Base-by-base conservation (phyloP, 1,140 invertebrate genomes). In the Aphelinus certus region DNA sequence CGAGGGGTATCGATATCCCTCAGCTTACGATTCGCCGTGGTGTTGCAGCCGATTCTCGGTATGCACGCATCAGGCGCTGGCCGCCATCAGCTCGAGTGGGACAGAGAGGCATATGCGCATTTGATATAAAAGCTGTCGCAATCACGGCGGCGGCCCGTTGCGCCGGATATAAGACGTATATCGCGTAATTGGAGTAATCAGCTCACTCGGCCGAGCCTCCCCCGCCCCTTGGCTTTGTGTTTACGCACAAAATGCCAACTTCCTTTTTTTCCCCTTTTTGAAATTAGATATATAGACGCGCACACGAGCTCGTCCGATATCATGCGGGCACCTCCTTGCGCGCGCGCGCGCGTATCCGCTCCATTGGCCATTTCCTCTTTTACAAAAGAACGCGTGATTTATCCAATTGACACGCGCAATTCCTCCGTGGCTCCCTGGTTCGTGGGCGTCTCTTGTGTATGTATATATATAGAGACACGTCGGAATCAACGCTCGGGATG, bases 101-200 rank as follows among this genome's bases (percentile, higher is more conserved):
- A 77, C 49, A 61, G 69, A 61, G 69, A 48, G 45, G 53, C 56
- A 57, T 57, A 72, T 58, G 43, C 53, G n/a, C 60, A 58, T 72
- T 73, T 49, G 68, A 63, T 60, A 71, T 53, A 74, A 76, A 71
- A 63, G 67, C 64, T 66, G 69, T 65, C 63, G 73, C 48, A 73
- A 73, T 76, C 71, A 46, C 62, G 58, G 56, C 56, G 26, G 26
- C 26, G 26, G 26, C 26, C 26, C 26, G 26, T 26, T 26, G 71
- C 42, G 53, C 56, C 61, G 76, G 72, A 77, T 76, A 71, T 63
- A 75, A 69, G 10, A 53, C 53, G 55, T 48, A n/a, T 70, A 70
- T 75, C 73, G 53, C 53, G 67, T 70, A 75, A 70, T 70, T 75
- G 67, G 73, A 75, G 73, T 47, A 75, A 64, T 43, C 57, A 58